phyloP scores from a whole-genome alignment of 1,140 invertebrate genomes.

The Aphaenogaster floridana region DNA sequence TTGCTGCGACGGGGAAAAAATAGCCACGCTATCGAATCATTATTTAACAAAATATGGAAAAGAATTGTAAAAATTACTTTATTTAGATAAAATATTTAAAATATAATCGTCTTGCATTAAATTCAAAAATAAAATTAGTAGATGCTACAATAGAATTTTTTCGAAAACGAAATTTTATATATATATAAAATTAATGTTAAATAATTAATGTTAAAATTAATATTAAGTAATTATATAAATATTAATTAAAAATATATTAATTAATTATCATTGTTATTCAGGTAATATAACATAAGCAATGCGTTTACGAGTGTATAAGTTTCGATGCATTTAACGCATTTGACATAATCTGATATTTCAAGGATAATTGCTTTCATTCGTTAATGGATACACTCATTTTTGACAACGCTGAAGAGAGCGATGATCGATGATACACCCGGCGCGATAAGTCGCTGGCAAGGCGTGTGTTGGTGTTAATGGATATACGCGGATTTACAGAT shows the following conservation, averaged over 20 bases:
- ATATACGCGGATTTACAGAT: slow-evolving; percentile 34
- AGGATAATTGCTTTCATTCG: slow-evolving; percentile 26
- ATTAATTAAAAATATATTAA: not conserved
- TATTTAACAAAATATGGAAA: not conserved
- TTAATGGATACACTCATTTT: slow-evolving; percentile 30
- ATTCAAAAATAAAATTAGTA: not conserved
- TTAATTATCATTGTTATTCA: not conserved
- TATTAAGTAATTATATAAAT: no score
- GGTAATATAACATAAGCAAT: not conserved
- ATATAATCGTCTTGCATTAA: not conserved
- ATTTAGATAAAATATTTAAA: not conserved
- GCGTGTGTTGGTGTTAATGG: slow-evolving; percentile 37
- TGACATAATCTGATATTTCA: slow-evolving; percentile 25
- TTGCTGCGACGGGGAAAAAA: not conserved
- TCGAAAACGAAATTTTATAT: not conserved
- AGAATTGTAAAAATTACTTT: not conserved
- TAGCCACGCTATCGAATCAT: not conserved
- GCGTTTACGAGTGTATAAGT: not conserved
- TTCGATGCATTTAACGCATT: not conserved
- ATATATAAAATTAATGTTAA: not conserved
- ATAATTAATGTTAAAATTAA: not conserved
- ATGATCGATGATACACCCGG: slow-evolving; percentile 38
- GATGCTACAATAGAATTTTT: not conserved
- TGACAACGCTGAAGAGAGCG: slow-evolving; percentile 12
- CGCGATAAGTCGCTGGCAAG: slow-evolving; percentile 19